Evolutionary conservation across 2,797 vertebrate genomes (phyloP), one percentile per base, ranked within the genome.

Genomic region (Pelodytes ibericus): DNA sequence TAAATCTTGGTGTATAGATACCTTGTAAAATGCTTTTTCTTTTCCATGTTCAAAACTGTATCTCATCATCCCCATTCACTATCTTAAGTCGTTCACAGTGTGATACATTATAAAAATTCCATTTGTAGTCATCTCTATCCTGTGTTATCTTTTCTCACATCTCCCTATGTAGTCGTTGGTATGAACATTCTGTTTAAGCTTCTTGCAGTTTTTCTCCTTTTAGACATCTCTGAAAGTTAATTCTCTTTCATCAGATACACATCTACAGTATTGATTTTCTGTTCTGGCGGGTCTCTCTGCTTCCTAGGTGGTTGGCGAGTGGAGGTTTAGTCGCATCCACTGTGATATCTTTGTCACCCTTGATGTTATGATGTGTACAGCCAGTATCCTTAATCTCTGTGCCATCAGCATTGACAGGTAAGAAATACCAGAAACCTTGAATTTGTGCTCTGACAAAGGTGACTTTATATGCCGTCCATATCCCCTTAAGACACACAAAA

Each of bases 331-430:
- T 84, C 95, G 92, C 87, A 96, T 99, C 88, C 97, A 98, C 89
- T 99, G 97, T 88, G 96, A 99, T 87, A 96, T 99, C 90, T 99
- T 99, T 61, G 95, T 99, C 88, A 98, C 97, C 69, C 92, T 98
- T 77, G 97, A 99, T 25, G 97, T 99, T 80, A 99, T 99, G 97
- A 98, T 99, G 97, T 99, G 97, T 83, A 99, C 96, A n/a, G 97
- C 97, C 57, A 98, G 96, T 88, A 99, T 99, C 89, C 93, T 99
- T 87, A 99, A 99, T 90, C 95, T 99, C 80, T 99, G 97, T 82
- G 97, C 97, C 88, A 99, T 99, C 91, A 99, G 97, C 92, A 99
- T 99, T 3, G 97, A 99, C 94, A 96, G 97, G 97, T 98, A 87
- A 93, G 90, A 91, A 71, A 76, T 33, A 56, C 11, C 1, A 0